Percentiles rank a stretch among this genome's conserved stretches.
Evolutionary conservation across 2,113 vertebrate species (phyloP).

Genomic region (Otis tarda): DNA sequence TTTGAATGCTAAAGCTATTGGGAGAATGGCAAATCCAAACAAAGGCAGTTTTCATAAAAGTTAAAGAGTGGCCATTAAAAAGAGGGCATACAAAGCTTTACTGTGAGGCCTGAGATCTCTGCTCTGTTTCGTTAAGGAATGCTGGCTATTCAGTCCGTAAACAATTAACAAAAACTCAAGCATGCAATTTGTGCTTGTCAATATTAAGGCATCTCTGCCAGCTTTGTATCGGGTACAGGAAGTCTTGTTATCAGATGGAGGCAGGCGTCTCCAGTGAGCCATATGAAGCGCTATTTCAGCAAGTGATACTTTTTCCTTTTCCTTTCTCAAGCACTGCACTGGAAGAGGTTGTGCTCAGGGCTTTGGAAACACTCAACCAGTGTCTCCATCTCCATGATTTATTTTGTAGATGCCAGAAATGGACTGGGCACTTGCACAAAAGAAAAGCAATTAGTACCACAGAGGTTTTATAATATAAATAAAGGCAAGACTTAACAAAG

Average conservation of each 20-base stretch:
- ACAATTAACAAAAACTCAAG: constrained; percentile 4
- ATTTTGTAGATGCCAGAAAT: neutral
- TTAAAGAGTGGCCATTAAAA: neutral
- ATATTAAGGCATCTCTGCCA: neutral
- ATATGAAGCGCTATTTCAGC: accelerated
- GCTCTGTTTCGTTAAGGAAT: constrained; percentile 1
- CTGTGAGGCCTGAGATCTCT: neutral
- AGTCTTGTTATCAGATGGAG: neutral
- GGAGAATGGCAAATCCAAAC: neutral
- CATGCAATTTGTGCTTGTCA: neutral
- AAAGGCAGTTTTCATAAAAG: neutral
- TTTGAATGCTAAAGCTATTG: neutral
- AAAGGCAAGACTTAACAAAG: neutral
- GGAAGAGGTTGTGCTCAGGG: neutral
- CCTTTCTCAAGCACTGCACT: neutral
- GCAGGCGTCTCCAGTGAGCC: neutral
- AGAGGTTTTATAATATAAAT: neutral
- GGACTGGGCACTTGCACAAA: neutral
- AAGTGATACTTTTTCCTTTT: neutral
- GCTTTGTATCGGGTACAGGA: neutral
- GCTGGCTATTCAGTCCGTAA: neutral
- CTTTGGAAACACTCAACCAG: neutral
- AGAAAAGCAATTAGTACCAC: neutral
- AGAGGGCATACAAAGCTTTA: neutral
- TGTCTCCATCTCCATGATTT: neutral